Conservation (phyloP, 37 sponge, comb jelly and placozoan genomes). For the Axinella damicornis region DNA sequence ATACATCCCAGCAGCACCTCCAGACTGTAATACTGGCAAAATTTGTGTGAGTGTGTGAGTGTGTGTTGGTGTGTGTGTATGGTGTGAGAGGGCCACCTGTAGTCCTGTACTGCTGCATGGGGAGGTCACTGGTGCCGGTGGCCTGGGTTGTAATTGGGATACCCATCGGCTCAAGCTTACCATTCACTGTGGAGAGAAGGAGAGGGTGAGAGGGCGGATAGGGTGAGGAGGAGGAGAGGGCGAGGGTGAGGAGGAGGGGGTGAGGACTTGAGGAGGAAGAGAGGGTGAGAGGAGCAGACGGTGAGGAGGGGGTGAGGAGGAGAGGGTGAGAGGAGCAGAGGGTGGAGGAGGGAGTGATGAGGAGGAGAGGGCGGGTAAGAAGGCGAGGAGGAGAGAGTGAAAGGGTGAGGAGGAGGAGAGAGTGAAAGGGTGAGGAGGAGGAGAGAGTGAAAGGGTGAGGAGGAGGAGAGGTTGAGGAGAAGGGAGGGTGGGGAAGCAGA, state of each 20-base stretch:
- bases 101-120: not conserved
- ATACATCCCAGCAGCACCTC: conserved; percentile 91
- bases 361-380: too few relatives aligned
- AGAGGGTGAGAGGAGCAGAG: not conserved
- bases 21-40: conserved; percentile 90
- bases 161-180: too few relatives aligned
- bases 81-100: too few relatives aligned
- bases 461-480: not conserved
- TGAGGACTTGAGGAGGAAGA: too few relatives aligned
- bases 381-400: not conserved
- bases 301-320: not conserved
- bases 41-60: too few relatives aligned
- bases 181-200: not conserved
- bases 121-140: not conserved
- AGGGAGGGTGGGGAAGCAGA: not conserved
- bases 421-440: too few relatives aligned
- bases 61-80: too few relatives aligned
- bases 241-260: too few relatives aligned
- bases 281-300: not conserved
- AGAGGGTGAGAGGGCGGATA: too few relatives aligned
- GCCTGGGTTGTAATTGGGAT: not conserved
- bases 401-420: not conserved
- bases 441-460: not conserved
- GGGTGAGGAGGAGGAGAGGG: too few relatives aligned
- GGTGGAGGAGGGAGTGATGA: not conserved